These are phyloP conservation scores for Oryzias dopingdopingensis DNA, from an alignment of 2,797 vertebrate genomes.

Conservation along the genomic window DNA sequence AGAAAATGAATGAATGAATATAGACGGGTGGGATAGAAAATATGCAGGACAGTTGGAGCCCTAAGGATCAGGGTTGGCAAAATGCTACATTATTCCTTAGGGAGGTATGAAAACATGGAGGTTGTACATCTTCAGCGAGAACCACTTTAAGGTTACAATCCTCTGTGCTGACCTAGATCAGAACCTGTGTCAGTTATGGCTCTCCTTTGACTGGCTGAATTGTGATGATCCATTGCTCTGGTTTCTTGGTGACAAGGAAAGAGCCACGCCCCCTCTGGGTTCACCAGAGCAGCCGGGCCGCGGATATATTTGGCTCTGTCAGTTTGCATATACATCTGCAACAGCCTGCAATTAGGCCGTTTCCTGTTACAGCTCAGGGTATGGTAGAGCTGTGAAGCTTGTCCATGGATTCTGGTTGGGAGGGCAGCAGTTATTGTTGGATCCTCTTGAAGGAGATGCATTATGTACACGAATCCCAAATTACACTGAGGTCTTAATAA, in stretches of 20 bases:
- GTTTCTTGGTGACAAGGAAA: constrained; percentile 29
- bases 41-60: no score
- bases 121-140: neutral
- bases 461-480: constrained; percentile 28
- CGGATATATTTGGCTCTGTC: constrained; percentile 64
- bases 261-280: constrained; percentile 32
- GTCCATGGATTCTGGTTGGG: constrained; percentile 27
- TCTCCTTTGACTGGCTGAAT: constrained; percentile 36
- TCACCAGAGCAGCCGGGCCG: constrained; percentile 44
- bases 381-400: constrained; percentile 35
- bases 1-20: no score
- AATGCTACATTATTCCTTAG: no score
- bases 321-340: constrained; percentile 65
- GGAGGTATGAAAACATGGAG: neutral
- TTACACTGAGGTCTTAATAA: constrained; percentile 10
- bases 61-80: no score
- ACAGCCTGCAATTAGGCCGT: constrained; percentile 67
- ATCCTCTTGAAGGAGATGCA: constrained; percentile 19
- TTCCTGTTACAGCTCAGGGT: constrained; percentile 73
- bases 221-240: constrained; percentile 27
- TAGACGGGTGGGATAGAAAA: no score
- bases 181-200: constrained; percentile 43
- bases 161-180: constrained; percentile 36
- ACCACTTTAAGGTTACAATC: constrained; percentile 30
- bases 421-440: constrained; percentile 9